Conservation (phyloP, 2,888 invertebrate genomes). For the Cantharis rustica region DNA sequence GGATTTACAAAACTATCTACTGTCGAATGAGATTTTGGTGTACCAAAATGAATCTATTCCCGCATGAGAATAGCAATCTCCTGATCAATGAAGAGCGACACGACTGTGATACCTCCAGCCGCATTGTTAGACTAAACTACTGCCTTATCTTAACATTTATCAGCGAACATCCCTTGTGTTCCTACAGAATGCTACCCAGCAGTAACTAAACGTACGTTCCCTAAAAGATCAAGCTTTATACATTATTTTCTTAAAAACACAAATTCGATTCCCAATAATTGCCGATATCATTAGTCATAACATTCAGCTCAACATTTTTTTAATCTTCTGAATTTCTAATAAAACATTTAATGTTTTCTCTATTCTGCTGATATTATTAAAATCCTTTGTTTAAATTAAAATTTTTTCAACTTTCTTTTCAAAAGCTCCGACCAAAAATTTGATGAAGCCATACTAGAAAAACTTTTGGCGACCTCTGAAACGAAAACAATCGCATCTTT, state of each 20-base stretch:
- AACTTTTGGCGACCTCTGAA: conserved; percentile 38
- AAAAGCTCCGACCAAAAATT: neutral
- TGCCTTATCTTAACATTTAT: conserved; percentile 53
- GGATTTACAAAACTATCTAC: conserved; percentile 29
- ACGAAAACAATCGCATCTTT: conserved; percentile 48
- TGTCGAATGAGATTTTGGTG: conserved; percentile 46
- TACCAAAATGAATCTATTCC: conserved; percentile 57
- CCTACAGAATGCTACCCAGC: conserved; percentile 20
- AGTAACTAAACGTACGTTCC: conserved; percentile 4
- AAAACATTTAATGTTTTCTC: neutral
- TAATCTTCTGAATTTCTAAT: too few relatives aligned
- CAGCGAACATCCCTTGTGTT: conserved; percentile 43
- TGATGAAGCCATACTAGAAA: neutral
- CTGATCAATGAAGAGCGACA: conserved; percentile 54
- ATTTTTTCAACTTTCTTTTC: neutral
- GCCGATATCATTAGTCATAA: too few relatives aligned
- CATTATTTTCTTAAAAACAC: neutral
- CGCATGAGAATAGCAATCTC: conserved; percentile 52
- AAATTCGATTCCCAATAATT: neutral
- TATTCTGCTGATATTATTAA: neutral
- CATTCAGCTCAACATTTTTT: neutral
- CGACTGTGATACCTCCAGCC: conserved; percentile 49
- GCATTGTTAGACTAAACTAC: conserved; percentile 55
- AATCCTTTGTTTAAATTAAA: neutral
- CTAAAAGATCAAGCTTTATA: neutral